Conservation (phyloP, 2,888 invertebrate genomes). For the Aphrophora alni region DNA sequence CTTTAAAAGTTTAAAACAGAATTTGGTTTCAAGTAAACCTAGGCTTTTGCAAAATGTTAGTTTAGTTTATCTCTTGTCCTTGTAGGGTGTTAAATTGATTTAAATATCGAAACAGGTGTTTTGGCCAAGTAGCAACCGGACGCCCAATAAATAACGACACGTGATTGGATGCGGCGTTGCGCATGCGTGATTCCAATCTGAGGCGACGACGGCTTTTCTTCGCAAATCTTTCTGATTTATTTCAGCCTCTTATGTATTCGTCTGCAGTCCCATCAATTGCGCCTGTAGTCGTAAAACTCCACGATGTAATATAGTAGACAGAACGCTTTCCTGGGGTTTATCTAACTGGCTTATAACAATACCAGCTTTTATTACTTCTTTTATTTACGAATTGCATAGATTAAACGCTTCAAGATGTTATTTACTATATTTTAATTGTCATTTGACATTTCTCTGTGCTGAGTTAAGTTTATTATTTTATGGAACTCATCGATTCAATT, state of each 20-base stretch:
- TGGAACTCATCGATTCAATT: neutral
- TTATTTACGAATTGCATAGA: neutral
- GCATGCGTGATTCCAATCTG: constrained; percentile 9
- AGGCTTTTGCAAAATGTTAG: too few species aligned
- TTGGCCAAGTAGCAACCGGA: neutral
- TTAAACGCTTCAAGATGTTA: neutral
- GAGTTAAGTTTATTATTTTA: neutral
- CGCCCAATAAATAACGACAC: neutral
- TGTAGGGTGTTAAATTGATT: neutral
- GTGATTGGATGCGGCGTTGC: neutral
- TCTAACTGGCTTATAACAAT: constrained; percentile 1
- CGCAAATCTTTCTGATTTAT: constrained; percentile 9
- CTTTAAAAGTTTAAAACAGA: too few species aligned
- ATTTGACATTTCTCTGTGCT: neutral
- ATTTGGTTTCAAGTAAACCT: too few species aligned
- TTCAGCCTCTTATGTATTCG: neutral
- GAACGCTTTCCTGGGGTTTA: neutral
- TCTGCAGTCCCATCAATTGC: constrained; percentile 5
- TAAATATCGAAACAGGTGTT: constrained; percentile 2
- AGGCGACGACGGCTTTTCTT: neutral
- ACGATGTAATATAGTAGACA: neutral
- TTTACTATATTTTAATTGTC: neutral
- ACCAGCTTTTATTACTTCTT: neutral
- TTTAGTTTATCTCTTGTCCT: neutral
- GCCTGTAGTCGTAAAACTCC: neutral